Evolutionary conservation across 1,140 invertebrate species (phyloP), one percentile per base, ranked within the genome.

Genomic region (Neotoxoptera formosana): DNA sequence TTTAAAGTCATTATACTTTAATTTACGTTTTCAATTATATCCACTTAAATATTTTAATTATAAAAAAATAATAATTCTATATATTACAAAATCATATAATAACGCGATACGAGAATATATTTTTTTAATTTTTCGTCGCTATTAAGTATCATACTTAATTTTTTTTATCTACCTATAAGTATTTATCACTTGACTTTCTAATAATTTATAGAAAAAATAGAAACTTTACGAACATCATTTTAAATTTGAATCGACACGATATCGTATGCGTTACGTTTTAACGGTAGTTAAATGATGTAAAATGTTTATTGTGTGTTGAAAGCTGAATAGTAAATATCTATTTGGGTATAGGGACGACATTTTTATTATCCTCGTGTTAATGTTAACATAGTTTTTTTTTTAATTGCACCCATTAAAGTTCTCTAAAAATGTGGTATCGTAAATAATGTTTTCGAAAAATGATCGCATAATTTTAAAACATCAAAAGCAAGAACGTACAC

Each of bases 331-430:
- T 88, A 53, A 51, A 88, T 48, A 88, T 53, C n/a, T 88, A 88
- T 88, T 88, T 51, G 48, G 48, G 86, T 88, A 7, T 51, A 6
- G 14, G 1, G 30, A 88, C 47, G 86, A 48, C 47, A 88, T 36
- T 88, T 88, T 88, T 88, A 88, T 51, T 48, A 51, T 30, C 86
- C 47, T 0, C 6, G 47, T 23, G 7, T 88, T 88, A 88, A 88
- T 88, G 84, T 87, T 51, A 88, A 51, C 47, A 88, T 53, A 30
- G 51, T 48, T 87, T 88, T 45, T 84, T 86, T 88, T 88, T 88
- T 51, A 88, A 51, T 88, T 53, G 9, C 47, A 51, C 21, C 30
- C 23, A 88, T 88, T 51, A 51, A 88, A 88, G 23, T 21, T 88
- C 17, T 9, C 20, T 51, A 51, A 53, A 41, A 41, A 41, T 41